Evolutionary conservation across 2,888 invertebrate species (phyloP), one percentile per base, ranked within the genome.

Genomic region (Drosophila longiperda): DNA sequence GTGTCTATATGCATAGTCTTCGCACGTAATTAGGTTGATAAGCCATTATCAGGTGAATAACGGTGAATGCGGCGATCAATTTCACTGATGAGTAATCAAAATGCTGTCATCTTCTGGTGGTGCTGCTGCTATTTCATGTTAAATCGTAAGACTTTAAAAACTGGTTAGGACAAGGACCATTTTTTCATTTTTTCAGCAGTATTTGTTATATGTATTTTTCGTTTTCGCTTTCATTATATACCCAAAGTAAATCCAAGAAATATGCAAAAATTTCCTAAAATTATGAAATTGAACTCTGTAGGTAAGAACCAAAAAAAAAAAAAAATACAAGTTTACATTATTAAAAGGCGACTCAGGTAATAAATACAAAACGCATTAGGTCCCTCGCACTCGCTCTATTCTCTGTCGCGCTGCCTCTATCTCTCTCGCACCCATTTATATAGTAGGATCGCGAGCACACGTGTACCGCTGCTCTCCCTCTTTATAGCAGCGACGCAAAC

Each of bases 81-180:
- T 64, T 63, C 50, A 67, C 59, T 66, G 73, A 80, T 83, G 81
- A 83, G 67, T 88, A 86, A 83, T 86, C 67, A 45, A 36, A 66
- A 55, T 34, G 60, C 45, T 57, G 53, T 76, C 59, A 58, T 36
- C 55, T 26, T 6, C 36, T 9, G 45, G 17, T 53, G 54, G 52
- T 45, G 15, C 45, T 20, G 20, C 45, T 45, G 12, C 8, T 48
- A 82, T 80, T 83, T 88, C 74, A 63, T 63, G 58, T 66, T 15
- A 54, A 26, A 50, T 15, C 45, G 63, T 42, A 80, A 82, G 26
- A 29, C 12, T 33, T 29, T 8, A 23, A 58, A 68, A 42, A 36
- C 54, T 17, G 54, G 69, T 60, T 32, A 29, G 11, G 5, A 34
- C 15, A 34, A 42, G 6, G 34, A 58, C n/a, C 32, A 11, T 12